phyloP scores from a whole-genome alignment of 2,113 vertebrate genomes.

The Tor tambroides region DNA sequence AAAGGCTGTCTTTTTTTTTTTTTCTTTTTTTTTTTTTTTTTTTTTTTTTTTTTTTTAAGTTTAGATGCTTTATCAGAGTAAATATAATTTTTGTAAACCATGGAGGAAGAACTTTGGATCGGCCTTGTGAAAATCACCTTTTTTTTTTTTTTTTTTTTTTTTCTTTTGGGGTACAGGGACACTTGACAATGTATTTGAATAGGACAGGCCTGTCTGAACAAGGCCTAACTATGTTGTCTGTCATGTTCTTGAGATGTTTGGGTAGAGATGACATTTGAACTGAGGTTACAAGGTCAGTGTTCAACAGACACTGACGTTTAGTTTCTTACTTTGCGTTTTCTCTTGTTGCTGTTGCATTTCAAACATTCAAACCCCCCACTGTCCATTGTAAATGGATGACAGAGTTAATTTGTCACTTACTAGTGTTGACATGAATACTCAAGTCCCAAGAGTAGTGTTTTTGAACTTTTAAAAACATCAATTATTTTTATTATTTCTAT shows the following conservation, averaged over 20 bases:
- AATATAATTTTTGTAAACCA: not conserved
- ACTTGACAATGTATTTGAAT: not conserved
- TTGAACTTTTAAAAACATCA: not conserved
- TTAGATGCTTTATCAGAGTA: not conserved
- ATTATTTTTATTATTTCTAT: not conserved
- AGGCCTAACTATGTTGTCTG: not conserved
- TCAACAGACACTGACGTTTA: not conserved
- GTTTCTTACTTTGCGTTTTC: not conserved
- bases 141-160: not conserved
- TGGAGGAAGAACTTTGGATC: not conserved
- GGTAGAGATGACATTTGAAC: slow-evolving; percentile 44
- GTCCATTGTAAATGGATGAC: not conserved
- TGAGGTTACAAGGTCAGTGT: slow-evolving; percentile 25
- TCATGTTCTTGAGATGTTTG: slow-evolving; percentile 46
- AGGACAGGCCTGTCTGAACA: not conserved
- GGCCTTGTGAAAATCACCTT: not conserved
- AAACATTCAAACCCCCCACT: not conserved
- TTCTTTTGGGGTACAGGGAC: not conserved
- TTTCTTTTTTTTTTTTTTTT: too few species aligned
- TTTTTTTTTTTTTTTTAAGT: too few species aligned
- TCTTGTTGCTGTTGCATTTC: not conserved
- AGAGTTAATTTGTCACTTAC: not conserved
- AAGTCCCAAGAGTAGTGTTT: not conserved
- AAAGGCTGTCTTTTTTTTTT: not conserved
- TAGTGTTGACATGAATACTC: not conserved